Evolutionary conservation across 1,140 invertebrate genomes (phyloP).

Genomic region (Drosophila rufa): DNA sequence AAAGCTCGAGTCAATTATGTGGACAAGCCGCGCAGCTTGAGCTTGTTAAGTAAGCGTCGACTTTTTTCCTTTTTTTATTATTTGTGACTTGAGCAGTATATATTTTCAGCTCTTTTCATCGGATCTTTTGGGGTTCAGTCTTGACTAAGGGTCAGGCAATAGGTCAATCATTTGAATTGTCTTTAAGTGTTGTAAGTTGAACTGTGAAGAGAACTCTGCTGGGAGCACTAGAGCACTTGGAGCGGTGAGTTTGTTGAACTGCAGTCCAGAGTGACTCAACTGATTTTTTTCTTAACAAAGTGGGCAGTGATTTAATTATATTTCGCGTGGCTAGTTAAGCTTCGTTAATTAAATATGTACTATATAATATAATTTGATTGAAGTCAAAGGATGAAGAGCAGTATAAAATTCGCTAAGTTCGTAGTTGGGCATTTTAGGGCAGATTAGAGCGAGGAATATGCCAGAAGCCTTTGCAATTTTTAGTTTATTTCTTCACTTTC

Average conservation of each 20-base stretch:
- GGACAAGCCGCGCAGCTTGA: slow-evolving; percentile 62
- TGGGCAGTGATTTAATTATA: not conserved
- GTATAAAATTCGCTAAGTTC: not conserved
- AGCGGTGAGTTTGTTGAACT: slow-evolving; percentile 40
- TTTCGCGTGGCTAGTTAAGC: too few relatives aligned
- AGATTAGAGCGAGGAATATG: too few relatives aligned
- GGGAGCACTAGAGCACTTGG: too few relatives aligned
- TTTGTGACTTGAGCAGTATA: slow-evolving; percentile 26
- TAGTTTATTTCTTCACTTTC: too few relatives aligned
- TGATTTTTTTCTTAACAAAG: not conserved
- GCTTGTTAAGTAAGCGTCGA: slow-evolving; percentile 62
- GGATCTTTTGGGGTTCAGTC: slow-evolving; percentile 39
- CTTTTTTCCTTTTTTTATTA: slow-evolving; percentile 20
- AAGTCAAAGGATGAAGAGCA: not conserved
- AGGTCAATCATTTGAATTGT: slow-evolving; percentile 82
- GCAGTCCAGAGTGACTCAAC: slow-evolving; percentile 13
- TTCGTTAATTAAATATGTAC: not conserved
- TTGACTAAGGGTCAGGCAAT: slow-evolving; percentile 62
- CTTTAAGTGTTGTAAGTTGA: slow-evolving; percentile 77
- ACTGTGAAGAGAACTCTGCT: slow-evolving; percentile 29
- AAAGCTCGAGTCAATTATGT: slow-evolving; percentile 73
- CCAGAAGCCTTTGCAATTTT: too few relatives aligned
- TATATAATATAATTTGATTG: not conserved
- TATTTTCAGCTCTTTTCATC: slow-evolving; percentile 14
- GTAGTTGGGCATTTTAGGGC: not conserved